A percentile compares a stretch with the other conserved stretches of the same genome.
Evolutionary conservation across 1,140 invertebrate genomes (phyloP).

Genomic region (Halyomorpha halys): DNA sequence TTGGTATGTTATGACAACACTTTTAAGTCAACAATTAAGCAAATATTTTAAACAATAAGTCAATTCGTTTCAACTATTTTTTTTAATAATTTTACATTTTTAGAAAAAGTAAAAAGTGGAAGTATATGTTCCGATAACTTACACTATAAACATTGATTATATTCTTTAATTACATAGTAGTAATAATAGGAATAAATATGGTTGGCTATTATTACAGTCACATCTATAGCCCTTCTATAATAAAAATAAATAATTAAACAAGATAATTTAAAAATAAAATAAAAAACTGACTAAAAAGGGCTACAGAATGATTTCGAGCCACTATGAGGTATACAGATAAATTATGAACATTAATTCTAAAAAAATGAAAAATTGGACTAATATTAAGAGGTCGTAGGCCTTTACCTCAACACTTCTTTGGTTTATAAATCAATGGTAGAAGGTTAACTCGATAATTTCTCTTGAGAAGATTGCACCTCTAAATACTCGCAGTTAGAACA

Average conservation of each 20-base stretch:
- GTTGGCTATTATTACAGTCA: constrained; percentile 1
- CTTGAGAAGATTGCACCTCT: constrained; percentile 3
- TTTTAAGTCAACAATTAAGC: neutral
- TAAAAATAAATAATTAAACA: constrained; percentile 3
- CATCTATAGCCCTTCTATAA: constrained; percentile 3
- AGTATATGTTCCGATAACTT: no score
- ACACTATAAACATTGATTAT: constrained; percentile 4
- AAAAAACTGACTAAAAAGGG: constrained; percentile 14
- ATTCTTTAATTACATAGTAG: neutral
- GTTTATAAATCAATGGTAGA: constrained; percentile 11
- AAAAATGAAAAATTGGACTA: neutral
- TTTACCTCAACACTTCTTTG: constrained; percentile 5
- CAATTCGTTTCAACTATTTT: constrained; percentile 1
- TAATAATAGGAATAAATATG: constrained; percentile 8
- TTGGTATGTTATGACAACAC: neutral
- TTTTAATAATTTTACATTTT: constrained; percentile 4
- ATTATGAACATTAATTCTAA: constrained; percentile 5
- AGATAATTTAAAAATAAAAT: constrained; percentile 9
- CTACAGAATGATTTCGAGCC: constrained; percentile 8
- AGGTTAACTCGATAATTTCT: neutral
- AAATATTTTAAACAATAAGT: neutral
- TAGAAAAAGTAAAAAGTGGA: neutral
- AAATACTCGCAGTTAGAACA: neutral
- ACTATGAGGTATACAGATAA: constrained; percentile 4
- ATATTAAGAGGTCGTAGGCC: constrained; percentile 2